phyloP scores from a whole-genome alignment of 2,113 vertebrate genomes.

The Odontesthes bonariensis region DNA sequence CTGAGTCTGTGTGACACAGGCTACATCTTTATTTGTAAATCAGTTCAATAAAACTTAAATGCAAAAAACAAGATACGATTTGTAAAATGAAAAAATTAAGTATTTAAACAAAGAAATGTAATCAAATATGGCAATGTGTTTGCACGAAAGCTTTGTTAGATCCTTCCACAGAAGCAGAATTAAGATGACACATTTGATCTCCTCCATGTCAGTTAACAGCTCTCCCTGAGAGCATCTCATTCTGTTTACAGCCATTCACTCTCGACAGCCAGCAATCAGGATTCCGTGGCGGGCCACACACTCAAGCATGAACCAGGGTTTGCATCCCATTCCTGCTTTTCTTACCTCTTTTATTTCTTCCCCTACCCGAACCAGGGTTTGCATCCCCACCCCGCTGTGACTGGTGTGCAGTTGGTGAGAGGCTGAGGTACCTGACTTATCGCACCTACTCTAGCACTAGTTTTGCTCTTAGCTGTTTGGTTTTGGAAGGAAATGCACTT shows the following conservation, averaged over 20 bases:
- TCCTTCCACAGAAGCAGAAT: not conserved
- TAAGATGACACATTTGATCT: not conserved
- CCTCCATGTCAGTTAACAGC: slow-evolving; percentile 25
- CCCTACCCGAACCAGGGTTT: too few relatives aligned
- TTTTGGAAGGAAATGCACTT: too few relatives aligned
- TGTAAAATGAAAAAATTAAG: not conserved
- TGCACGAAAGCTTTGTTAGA: not conserved
- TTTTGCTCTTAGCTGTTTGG: too few relatives aligned
- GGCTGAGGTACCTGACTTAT: too few relatives aligned
- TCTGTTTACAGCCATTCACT: slow-evolving; percentile 55
- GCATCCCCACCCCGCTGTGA: too few relatives aligned
- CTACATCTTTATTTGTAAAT: not conserved
- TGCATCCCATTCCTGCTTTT: too few relatives aligned
- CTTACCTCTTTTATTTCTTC: too few relatives aligned
- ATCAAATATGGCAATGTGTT: not conserved
- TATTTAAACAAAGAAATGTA: not conserved
- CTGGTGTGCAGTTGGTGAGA: too few relatives aligned
- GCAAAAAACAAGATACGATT: not conserved
- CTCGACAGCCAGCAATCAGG: slow-evolving; percentile 44
- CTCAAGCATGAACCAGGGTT: too few relatives aligned
- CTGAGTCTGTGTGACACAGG: too few relatives aligned
- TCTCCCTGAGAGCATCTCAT: slow-evolving; percentile 51
- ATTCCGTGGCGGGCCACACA: slow-evolving; percentile 40
- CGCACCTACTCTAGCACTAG: too few relatives aligned
- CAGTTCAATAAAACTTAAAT: not conserved